These are phyloP conservation scores for Papilio dardanus DNA, from an alignment of 1,140 invertebrate genomes.

Conservation along the genomic window DNA sequence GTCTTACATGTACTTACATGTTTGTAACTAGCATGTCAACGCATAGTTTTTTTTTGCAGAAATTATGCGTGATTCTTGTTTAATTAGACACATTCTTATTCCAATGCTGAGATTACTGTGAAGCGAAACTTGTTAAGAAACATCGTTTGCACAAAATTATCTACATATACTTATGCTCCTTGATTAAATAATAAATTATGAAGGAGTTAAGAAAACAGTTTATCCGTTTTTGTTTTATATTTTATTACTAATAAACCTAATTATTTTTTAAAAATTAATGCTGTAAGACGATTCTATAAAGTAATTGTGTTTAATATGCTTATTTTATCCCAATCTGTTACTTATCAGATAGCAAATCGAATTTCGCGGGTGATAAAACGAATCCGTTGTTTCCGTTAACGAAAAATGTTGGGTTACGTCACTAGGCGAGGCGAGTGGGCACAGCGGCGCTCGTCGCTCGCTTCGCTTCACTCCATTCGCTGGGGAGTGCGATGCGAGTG, in stretches of 20 bases:
- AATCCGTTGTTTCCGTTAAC: slow-evolving; percentile 33
- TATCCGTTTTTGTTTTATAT: too few relatives aligned
- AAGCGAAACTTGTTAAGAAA: slow-evolving; percentile 8
- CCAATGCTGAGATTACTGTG: not conserved
- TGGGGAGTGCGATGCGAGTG: slow-evolving; percentile 69
- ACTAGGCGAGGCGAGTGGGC: slow-evolving; percentile 61
- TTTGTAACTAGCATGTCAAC: not conserved
- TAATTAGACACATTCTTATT: not conserved
- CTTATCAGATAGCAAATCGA: slow-evolving; percentile 11
- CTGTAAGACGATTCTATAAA: not conserved
- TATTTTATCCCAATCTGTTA: slow-evolving; percentile 12
- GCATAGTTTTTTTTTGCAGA: slow-evolving; percentile 7
- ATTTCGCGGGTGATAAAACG: slow-evolving; percentile 32
- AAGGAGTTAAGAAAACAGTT: too few relatives aligned
- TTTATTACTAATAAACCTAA: too few relatives aligned
- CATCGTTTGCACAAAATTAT: not conserved
- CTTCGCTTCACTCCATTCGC: slow-evolving; percentile 72
- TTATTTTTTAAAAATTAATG: too few relatives aligned
- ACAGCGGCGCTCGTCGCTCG: slow-evolving; percentile 51
- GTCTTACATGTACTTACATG: not conserved
- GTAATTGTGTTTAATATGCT: not conserved
- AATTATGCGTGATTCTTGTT: slow-evolving; percentile 5
- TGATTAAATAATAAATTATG: not conserved
- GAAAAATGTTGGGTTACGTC: slow-evolving; percentile 55
- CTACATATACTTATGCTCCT: not conserved